Evolutionary conservation across 2,888 invertebrate genomes (phyloP).

Genomic region (Erannis defoliaria): DNA sequence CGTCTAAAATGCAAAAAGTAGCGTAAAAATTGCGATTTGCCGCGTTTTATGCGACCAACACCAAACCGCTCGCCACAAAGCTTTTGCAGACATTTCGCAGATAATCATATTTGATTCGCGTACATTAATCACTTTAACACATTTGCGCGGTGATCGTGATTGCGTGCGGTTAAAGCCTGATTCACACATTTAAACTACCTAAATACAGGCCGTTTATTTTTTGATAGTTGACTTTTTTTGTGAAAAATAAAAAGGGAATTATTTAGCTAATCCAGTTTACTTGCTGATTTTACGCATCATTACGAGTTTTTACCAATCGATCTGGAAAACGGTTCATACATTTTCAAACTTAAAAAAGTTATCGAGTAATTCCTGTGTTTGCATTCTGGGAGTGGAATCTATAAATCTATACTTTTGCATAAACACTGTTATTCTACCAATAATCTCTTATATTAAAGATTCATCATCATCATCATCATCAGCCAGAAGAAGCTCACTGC

Average conservation of each 20-base stretch:
- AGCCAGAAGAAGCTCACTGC: too few species aligned
- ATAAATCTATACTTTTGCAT: too few species aligned
- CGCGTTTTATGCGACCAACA: slow-evolving; percentile 44
- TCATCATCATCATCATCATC: too few species aligned
- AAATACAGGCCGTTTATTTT: slow-evolving; percentile 22
- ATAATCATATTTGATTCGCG: slow-evolving; percentile 77
- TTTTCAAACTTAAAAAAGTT: too few species aligned
- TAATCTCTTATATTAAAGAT: too few species aligned
- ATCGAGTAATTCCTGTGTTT: too few species aligned
- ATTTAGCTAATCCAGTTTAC: neutral
- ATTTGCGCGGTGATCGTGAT: slow-evolving; percentile 72
- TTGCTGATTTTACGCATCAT: neutral
- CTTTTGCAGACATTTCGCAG: slow-evolving; percentile 56
- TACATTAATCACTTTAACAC: slow-evolving; percentile 82
- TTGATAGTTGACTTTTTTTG: slow-evolving; percentile 1
- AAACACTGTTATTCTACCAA: too few species aligned
- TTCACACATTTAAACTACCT: slow-evolving; percentile 36
- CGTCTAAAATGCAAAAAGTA: slow-evolving; percentile 41
- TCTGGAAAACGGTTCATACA: too few species aligned
- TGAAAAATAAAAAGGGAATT: neutral
- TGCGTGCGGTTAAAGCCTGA: slow-evolving; percentile 52
- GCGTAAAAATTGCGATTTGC: slow-evolving; percentile 39
- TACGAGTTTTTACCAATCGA: too few species aligned
- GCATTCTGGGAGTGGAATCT: too few species aligned
- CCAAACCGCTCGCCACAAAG: slow-evolving; percentile 45